These are phyloP conservation scores for Kradibia gibbosae DNA, from an alignment of 1,140 invertebrate genomes.

Conservation along the genomic window DNA sequence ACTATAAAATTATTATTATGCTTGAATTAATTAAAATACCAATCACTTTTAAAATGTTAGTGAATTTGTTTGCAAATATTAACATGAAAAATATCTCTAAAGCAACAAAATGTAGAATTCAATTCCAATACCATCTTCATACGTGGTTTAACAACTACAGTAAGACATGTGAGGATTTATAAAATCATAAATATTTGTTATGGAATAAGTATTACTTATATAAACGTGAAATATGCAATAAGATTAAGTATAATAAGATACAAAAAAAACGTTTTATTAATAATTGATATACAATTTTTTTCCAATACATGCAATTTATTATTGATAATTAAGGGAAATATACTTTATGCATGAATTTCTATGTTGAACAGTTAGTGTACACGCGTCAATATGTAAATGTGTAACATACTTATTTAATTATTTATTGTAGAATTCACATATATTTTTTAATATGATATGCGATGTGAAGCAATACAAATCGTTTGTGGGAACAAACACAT, in stretches of 20 bases:
- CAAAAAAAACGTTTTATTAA: constrained; percentile 33
- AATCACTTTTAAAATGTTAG: no score
- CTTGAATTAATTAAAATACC: no score
- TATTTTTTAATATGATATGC: constrained; percentile 38
- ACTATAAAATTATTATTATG: no score
- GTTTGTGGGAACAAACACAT: constrained; percentile 14
- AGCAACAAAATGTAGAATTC: not conserved
- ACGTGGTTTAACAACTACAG: constrained; percentile 3
- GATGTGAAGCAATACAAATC: constrained; percentile 32
- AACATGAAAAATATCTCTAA: no score
- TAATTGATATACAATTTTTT: constrained; percentile 16
- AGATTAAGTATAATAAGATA: constrained; percentile 28
- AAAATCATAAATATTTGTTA: constrained; percentile 20
- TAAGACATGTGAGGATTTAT: constrained; percentile 21
- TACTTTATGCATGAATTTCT: constrained; percentile 31
- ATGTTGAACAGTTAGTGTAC: not conserved
- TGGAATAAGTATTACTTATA: constrained; percentile 14
- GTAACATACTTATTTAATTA: constrained; percentile 47
- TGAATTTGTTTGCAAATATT: no score
- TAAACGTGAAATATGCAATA: constrained; percentile 44
- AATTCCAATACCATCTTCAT: constrained; percentile 32
- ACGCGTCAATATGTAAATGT: constrained; percentile 27
- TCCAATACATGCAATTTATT: constrained; percentile 37
- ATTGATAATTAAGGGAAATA: constrained; percentile 24
- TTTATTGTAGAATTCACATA: constrained; percentile 41